These are phyloP conservation scores for Triplophysa siluroides DNA, from an alignment of 2,113 vertebrate species.

Conservation along the genomic window DNA sequence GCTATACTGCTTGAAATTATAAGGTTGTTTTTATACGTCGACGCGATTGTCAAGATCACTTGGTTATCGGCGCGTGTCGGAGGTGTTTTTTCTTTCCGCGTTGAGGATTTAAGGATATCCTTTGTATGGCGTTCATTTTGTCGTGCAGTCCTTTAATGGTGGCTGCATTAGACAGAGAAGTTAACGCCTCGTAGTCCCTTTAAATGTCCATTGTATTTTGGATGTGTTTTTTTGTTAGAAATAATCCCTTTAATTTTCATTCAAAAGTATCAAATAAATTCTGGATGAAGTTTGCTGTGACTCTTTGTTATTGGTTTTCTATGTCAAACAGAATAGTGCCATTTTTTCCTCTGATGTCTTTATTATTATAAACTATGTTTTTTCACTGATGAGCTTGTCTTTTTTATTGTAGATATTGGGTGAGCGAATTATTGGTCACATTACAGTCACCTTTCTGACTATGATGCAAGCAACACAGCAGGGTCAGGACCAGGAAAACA, in stretches of 20 bases:
- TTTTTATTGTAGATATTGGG: too few relatives aligned
- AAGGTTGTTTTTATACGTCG: neutral
- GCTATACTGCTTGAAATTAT: conserved; percentile 9
- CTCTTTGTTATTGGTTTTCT: neutral
- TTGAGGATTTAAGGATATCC: conserved; percentile 20
- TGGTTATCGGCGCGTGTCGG: neutral
- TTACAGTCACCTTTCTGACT: neutral
- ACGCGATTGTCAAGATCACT: neutral
- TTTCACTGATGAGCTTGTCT: too few relatives aligned
- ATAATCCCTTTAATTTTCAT: neutral
- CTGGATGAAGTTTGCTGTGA: neutral
- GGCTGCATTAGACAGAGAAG: neutral
- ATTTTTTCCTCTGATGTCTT: neutral
- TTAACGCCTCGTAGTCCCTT: neutral
- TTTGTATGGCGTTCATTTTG: conserved; percentile 47
- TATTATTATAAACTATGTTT: too few relatives aligned
- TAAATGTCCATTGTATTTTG: neutral
- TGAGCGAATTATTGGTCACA: neutral
- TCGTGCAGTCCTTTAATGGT: conserved; percentile 30
- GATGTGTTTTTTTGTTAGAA: neutral
- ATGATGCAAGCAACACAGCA: neutral
- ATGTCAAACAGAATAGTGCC: neutral
- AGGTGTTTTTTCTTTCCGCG: neutral
- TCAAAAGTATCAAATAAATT: neutral
- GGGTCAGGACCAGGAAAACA: neutral